Conservation (phyloP, 2,113 vertebrate genomes). For the Hyaena hyaena region DNA sequence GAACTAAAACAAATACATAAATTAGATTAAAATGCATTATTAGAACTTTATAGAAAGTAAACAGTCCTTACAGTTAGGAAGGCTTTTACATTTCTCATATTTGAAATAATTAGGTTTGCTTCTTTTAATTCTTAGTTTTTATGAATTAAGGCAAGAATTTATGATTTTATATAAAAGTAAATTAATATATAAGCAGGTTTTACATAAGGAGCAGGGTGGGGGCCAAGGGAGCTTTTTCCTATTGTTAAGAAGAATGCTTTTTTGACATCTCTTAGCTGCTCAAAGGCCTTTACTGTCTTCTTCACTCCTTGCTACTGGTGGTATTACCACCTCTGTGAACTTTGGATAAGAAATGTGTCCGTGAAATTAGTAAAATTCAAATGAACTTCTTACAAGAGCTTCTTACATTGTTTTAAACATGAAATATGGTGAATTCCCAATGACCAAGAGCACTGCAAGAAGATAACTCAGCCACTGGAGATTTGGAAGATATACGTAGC, state of each 20-base stretch:
- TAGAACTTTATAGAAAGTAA: not conserved
- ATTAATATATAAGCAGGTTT: not conserved
- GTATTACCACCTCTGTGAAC: not conserved
- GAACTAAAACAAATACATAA: not conserved
- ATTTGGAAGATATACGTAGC: not conserved
- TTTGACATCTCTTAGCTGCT: not conserved
- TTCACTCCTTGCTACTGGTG: not conserved
- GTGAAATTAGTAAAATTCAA: not conserved
- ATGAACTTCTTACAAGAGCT: constrained; percentile 13
- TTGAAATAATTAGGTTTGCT: constrained; percentile 9
- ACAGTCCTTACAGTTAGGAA: not conserved
- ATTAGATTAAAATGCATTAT: not conserved
- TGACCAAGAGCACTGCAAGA: not conserved
- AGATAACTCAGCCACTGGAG: not conserved
- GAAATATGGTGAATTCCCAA: not conserved
- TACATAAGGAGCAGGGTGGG: not conserved
- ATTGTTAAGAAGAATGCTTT: not conserved
- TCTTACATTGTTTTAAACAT: constrained; percentile 3
- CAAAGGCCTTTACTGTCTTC: not conserved
- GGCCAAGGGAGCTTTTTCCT: not conserved
- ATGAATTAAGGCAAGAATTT: constrained; percentile 13
- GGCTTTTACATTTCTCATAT: not conserved
- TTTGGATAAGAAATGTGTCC: not conserved
- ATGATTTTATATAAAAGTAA: constrained; percentile 29
- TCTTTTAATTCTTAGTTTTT: constrained; percentile 29